phyloP scores from a whole-genome alignment of 2,888 invertebrate genomes.

The Andrena chrysosceles region DNA sequence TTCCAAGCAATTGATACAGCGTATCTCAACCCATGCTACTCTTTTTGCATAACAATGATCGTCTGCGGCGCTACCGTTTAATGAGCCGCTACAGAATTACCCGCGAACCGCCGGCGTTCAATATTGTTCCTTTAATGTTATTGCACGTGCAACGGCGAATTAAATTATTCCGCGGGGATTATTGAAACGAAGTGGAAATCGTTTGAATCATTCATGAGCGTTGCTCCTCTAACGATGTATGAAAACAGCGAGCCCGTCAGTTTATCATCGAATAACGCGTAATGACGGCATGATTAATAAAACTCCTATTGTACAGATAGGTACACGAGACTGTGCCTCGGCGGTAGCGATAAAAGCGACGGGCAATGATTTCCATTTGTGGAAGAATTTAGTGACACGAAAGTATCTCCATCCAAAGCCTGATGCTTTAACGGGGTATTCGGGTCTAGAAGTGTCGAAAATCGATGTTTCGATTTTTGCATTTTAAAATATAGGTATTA shows the following conservation, averaged over 20 bases:
- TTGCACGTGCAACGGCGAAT: not conserved
- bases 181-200: constrained; percentile 16
- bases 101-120: not conserved
- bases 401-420: too few species aligned
- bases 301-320: not conserved
- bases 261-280: not conserved
- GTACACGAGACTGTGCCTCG: not conserved
- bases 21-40: not conserved
- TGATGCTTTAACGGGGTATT: too few species aligned
- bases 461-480: too few species aligned
- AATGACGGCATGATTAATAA: not conserved
- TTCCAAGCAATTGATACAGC: not conserved
- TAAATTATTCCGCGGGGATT: constrained; percentile 17
- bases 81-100: constrained; percentile 2
- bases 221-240: not conserved
- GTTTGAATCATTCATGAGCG: not conserved
- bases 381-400: too few species aligned
- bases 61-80: constrained; percentile 1
- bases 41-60: constrained; percentile 1
- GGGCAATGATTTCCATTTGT: not conserved
- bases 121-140: constrained; percentile 18
- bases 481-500: too few species aligned
- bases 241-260: not conserved
- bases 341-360: not conserved
- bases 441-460: too few species aligned